Evolutionary conservation across 1,140 invertebrate species (phyloP).

Genomic region (Wiebesia pumilae): DNA sequence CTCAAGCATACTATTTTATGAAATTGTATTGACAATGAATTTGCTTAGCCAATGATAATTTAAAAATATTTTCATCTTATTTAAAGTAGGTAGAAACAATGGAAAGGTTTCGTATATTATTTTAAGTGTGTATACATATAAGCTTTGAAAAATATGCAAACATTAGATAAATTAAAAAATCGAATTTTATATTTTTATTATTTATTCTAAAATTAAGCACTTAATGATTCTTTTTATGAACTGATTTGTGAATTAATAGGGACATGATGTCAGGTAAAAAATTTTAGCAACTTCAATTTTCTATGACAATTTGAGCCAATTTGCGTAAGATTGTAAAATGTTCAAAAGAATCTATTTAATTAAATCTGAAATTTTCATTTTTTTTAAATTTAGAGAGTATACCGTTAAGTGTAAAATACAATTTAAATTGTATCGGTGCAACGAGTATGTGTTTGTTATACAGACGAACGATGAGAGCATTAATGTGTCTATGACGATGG

Average conservation of each 20-base stretch:
- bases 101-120: neutral
- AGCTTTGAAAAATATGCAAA: no score
- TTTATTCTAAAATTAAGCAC: neutral
- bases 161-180: no score
- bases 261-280: no score
- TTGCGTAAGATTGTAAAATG: neutral
- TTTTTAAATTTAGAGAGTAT: conserved; percentile 20
- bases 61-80: neutral
- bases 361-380: neutral
- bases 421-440: conserved; percentile 34
- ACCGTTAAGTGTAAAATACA: neutral
- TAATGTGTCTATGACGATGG: conserved; percentile 32
- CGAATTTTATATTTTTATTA: neutral
- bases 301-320: neutral
- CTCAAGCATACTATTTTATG: no score
- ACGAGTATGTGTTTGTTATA: conserved; percentile 29
- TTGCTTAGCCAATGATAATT: neutral
- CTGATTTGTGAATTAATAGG: neutral
- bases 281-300: neutral
- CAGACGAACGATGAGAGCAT: conserved; percentile 18
- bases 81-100: neutral
- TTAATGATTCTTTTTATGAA: neutral
- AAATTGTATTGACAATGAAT: neutral
- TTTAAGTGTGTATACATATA: neutral
- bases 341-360: neutral